phyloP scores from a whole-genome alignment of 2,113 vertebrate species.

The Arvicanthis niloticus region DNA sequence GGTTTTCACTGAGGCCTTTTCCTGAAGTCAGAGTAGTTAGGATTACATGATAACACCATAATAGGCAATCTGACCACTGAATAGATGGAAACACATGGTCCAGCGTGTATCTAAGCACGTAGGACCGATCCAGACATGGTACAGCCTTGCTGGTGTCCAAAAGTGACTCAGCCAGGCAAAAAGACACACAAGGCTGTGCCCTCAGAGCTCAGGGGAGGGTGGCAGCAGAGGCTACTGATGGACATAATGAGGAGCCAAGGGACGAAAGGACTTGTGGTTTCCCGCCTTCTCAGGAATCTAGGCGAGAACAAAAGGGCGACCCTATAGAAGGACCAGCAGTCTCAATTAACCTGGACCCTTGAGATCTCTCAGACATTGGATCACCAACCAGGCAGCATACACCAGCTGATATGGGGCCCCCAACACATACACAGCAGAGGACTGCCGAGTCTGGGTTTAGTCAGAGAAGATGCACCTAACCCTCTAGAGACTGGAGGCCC shows the following conservation, averaged over 20 bases:
- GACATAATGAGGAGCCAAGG: not conserved
- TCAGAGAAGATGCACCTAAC: no score
- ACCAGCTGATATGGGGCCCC: no score
- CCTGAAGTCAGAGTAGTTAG: not conserved
- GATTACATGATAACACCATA: not conserved
- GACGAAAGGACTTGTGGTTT: fast-evolving
- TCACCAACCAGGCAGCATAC: no score
- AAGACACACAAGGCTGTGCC: not conserved
- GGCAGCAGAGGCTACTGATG: fast-evolving
- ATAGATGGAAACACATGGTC: not conserved
- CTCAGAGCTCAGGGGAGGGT: no score
- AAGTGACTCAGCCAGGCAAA: not conserved
- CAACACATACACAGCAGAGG: no score
- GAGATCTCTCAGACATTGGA: no score
- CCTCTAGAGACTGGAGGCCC: no score
- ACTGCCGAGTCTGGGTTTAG: no score
- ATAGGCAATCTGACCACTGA: not conserved
- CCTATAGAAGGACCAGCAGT: no score
- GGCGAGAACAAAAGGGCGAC: no score
- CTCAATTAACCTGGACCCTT: no score
- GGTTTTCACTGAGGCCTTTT: not conserved
- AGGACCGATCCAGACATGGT: not conserved
- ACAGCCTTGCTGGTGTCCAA: not conserved
- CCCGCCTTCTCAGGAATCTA: not conserved
- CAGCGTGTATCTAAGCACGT: fast-evolving